These are phyloP conservation scores for Morus bassanus DNA, from an alignment of 2,797 vertebrate genomes.

Conservation along the genomic window DNA sequence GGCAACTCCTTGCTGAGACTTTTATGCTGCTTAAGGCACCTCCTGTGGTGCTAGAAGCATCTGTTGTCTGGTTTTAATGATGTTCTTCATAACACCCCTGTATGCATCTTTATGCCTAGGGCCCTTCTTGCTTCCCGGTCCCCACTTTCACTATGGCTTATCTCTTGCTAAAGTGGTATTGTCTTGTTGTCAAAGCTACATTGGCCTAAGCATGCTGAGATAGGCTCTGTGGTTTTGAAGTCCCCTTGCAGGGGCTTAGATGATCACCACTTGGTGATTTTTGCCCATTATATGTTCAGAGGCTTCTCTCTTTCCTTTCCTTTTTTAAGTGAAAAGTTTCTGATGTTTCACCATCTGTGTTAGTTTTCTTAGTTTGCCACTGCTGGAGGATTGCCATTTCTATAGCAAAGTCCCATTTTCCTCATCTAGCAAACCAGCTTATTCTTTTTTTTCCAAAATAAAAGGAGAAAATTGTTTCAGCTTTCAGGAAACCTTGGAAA, in stretches of 20 bases:
- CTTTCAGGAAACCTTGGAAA: not conserved
- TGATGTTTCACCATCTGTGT: not conserved
- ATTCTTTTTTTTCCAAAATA: not conserved
- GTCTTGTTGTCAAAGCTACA: not conserved
- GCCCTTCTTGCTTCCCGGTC: not conserved
- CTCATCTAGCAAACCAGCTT: not conserved
- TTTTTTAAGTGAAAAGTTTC: not conserved
- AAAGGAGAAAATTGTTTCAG: not conserved
- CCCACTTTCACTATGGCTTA: not conserved
- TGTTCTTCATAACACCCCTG: not conserved
- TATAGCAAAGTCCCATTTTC: not conserved
- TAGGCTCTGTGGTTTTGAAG: not conserved
- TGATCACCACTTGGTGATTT: not conserved
- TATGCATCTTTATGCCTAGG: not conserved
- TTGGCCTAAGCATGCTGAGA: not conserved
- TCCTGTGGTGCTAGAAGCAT: not conserved
- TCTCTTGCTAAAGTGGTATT: not conserved
- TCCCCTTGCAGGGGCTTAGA: not conserved
- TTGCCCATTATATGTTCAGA: not conserved
- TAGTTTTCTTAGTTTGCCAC: not conserved
- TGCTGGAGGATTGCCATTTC: not conserved
- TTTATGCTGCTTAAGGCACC: not conserved
- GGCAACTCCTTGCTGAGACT: not conserved
- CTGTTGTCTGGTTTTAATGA: conserved; percentile 19
- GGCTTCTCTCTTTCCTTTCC: not conserved